Evolutionary conservation across 37 sponge, comb jelly and placozoan species (phyloP).

Genomic region (Oscarella lobularis): DNA sequence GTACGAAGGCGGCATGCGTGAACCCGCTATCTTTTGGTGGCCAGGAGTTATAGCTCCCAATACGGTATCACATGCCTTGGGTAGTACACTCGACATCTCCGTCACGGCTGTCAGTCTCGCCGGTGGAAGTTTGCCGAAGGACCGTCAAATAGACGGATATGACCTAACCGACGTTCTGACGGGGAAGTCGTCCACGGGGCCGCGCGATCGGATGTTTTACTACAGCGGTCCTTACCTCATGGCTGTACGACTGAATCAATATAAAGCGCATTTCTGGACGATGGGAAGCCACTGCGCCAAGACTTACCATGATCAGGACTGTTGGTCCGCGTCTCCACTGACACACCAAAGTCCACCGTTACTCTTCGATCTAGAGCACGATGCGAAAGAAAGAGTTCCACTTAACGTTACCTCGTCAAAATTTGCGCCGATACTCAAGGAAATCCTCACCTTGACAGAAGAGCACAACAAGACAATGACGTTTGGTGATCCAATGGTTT

Average conservation of each 20-base stretch:
- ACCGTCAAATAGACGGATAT: not conserved
- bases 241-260: not conserved
- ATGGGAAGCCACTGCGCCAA: not conserved
- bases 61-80: not conserved
- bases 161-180: not conserved
- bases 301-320: not conserved
- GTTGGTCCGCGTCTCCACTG: not conserved
- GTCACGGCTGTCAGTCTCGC: not conserved
- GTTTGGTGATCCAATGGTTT: not conserved
- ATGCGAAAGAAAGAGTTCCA: not conserved
- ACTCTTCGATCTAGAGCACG: not conserved
- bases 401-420: not conserved
- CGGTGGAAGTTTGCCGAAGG: not conserved
- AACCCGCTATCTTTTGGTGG: too few relatives aligned
- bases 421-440: not conserved
- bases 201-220: not conserved
- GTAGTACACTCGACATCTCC: not conserved
- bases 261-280: not conserved
- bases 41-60: not conserved
- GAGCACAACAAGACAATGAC: not conserved
- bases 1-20: too few relatives aligned
- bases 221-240: not conserved
- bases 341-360: not conserved
- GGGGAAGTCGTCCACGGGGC: not conserved
- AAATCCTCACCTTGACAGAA: not conserved